These are phyloP conservation scores for Lasioglossum albipes DNA, from an alignment of 1,140 invertebrate species.

Conservation along the genomic window DNA sequence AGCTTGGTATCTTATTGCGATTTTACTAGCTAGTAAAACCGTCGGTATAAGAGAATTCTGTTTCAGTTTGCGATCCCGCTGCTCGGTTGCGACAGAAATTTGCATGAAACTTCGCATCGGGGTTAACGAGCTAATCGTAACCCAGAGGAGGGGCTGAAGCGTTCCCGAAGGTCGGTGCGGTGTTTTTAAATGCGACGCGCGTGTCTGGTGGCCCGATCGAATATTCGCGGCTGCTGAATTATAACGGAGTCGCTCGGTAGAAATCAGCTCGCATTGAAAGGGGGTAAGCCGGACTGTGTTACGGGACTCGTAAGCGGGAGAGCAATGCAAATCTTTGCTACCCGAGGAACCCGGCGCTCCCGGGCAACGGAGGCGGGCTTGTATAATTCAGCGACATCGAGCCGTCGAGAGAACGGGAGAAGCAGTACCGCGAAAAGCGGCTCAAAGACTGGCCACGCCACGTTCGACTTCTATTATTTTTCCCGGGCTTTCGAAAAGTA, in stretches of 20 bases:
- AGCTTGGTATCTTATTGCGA: too few relatives aligned
- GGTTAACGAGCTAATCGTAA: too few relatives aligned
- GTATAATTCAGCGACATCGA: constrained; percentile 24
- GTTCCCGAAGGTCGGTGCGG: too few relatives aligned
- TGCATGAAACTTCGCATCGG: too few relatives aligned
- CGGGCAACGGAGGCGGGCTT: neutral
- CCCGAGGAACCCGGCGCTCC: neutral
- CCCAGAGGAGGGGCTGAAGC: too few relatives aligned
- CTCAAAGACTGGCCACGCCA: neutral
- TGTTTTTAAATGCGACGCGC: too few relatives aligned
- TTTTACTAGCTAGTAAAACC: too few relatives aligned
- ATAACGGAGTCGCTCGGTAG: neutral
- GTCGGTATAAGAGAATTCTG: too few relatives aligned
- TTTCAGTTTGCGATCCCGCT: too few relatives aligned
- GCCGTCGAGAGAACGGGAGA: neutral
- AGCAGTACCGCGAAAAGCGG: neutral
- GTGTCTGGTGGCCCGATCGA: too few relatives aligned
- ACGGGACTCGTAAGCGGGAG: neutral
- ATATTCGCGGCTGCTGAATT: too few relatives aligned
- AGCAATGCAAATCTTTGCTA: constrained; percentile 28
- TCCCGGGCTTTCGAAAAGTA: constrained; percentile 1
- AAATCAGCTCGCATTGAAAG: neutral
- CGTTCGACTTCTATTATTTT: constrained; percentile 16
- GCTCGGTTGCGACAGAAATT: too few relatives aligned
- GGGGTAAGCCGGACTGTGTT: neutral